phyloP scores from a whole-genome alignment of 2,113 vertebrate genomes.

The Desmodus rotundus region DNA sequence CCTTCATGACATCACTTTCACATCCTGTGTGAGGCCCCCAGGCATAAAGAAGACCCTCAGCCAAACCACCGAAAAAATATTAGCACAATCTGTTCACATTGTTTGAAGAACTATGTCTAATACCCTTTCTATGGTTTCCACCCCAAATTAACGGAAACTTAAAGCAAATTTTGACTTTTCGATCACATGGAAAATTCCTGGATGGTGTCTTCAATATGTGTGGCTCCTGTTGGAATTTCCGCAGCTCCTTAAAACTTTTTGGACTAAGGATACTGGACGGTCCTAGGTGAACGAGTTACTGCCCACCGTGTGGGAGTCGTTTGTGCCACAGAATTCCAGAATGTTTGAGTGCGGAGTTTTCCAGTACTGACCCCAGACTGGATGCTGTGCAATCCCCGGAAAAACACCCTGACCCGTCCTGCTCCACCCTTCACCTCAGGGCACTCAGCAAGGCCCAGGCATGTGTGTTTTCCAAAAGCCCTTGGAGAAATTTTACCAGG shows the following conservation, averaged over 20 bases:
- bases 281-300: too few relatives aligned
- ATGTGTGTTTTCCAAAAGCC: accelerated
- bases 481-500: not conserved
- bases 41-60: not conserved
- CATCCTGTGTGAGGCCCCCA: not conserved
- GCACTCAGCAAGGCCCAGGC: not conserved
- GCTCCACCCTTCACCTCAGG: not conserved
- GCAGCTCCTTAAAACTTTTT: accelerated
- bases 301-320: accelerated
- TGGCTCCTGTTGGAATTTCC: not conserved
- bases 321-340: not conserved
- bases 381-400: accelerated
- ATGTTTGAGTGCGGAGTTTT: not conserved
- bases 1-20: not conserved
- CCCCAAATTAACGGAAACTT: not conserved
- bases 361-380: not conserved
- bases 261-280: too few relatives aligned
- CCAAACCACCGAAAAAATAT: not conserved
- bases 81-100: not conserved
- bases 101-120: not conserved
- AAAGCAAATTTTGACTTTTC: not conserved
- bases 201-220: accelerated
- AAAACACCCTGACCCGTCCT: not conserved
- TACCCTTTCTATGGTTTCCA: too few relatives aligned
- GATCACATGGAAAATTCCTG: not conserved